A percentile compares a stretch with the other conserved stretches of the same genome.
These are phyloP conservation scores for Rhopalosiphum nymphaeae DNA, from an alignment of 2,888 invertebrate genomes.

Conservation along the genomic window DNA sequence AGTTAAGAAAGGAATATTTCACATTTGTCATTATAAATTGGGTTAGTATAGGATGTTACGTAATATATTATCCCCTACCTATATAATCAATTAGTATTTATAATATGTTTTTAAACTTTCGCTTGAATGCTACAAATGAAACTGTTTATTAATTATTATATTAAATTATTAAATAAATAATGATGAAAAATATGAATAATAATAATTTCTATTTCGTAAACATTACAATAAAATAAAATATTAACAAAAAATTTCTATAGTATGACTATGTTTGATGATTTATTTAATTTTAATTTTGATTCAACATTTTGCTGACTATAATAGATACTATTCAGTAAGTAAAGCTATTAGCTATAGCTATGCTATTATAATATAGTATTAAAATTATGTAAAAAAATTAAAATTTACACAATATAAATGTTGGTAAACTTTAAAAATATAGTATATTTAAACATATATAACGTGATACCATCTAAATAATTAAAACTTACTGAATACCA, in stretches of 20 bases:
- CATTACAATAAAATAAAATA: neutral
- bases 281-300: neutral
- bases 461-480: neutral
- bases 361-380: no score
- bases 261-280: neutral
- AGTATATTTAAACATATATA: neutral
- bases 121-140: neutral
- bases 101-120: neutral
- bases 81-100: neutral
- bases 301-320: neutral
- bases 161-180: neutral
- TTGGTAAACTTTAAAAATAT: neutral
- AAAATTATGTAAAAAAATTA: no score
- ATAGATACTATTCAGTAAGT: neutral
- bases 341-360: neutral
- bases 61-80: neutral
- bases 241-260: neutral
- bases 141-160: constrained; percentile 12
- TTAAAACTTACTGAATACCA: neutral
- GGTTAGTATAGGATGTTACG: neutral
- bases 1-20: constrained; percentile 20
- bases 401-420: neutral
- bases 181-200: neutral
- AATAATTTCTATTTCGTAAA: neutral
- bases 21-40: constrained; percentile 6